Conservation (phyloP, 2,113 vertebrate species). For the Phasianus colchicus region DNA sequence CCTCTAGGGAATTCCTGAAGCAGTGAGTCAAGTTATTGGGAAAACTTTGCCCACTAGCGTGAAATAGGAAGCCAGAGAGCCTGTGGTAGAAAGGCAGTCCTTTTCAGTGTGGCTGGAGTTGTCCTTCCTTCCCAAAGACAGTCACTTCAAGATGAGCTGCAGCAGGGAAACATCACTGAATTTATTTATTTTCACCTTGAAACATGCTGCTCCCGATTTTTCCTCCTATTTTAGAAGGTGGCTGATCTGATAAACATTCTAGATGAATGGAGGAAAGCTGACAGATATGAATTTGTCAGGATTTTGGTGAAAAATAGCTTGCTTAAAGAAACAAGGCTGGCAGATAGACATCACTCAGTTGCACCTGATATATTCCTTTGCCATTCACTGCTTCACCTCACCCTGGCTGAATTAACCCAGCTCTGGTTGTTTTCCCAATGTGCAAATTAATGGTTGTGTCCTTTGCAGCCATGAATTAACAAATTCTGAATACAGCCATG, state of each 20-base stretch:
- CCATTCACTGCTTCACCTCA: not conserved
- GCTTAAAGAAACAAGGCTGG: not conserved
- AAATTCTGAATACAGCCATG: accelerated
- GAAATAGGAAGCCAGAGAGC: slow-evolving; percentile 7
- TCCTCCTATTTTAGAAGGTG: not conserved
- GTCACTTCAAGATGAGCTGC: accelerated
- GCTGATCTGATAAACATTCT: not conserved
- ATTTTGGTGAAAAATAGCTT: not conserved
- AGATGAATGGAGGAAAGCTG: not conserved
- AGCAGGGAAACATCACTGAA: accelerated
- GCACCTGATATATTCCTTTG: not conserved
- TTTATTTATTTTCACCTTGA: not conserved
- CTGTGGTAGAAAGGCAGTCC: not conserved
- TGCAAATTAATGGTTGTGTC: not conserved
- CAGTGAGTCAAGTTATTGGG: slow-evolving; percentile 68
- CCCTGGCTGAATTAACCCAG: not conserved
- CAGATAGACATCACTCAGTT: not conserved
- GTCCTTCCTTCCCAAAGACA: not conserved
- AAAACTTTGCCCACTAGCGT: slow-evolving; percentile 50
- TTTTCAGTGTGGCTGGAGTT: not conserved
- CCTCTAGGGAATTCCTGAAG: slow-evolving; percentile 62
- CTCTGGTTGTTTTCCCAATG: not conserved
- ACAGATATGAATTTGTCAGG: not conserved
- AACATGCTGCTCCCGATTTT: not conserved
- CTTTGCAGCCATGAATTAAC: not conserved